Percentiles rank a stretch among this genome's conserved stretches.
These are phyloP conservation scores for Goniozus legneri DNA, from an alignment of 1,140 invertebrate genomes.

Conservation along the genomic window DNA sequence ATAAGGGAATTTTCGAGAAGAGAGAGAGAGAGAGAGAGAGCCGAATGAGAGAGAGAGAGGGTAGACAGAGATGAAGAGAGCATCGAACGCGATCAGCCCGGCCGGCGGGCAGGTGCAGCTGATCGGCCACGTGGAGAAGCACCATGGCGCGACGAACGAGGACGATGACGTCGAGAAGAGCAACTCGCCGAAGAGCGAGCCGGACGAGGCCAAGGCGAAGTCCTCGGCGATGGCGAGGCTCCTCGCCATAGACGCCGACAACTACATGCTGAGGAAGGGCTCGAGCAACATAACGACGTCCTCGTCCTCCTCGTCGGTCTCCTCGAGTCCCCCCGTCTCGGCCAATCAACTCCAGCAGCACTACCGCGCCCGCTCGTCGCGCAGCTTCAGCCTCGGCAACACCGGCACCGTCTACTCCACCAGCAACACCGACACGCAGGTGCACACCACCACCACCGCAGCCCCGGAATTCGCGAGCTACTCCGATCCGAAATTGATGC, in stretches of 20 bases:
- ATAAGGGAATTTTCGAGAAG: neutral
- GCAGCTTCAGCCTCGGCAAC: constrained; percentile 1
- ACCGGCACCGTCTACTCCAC: neutral
- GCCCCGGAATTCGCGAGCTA: too few relatives aligned
- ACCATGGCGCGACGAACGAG: too few relatives aligned
- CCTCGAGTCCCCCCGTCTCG: constrained; percentile 16
- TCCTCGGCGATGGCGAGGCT: constrained; percentile 44
- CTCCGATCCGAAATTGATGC: neutral
- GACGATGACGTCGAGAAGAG: constrained; percentile 21
- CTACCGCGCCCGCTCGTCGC: neutral
- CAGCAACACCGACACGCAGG: constrained; percentile 5
- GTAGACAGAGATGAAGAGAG: constrained; percentile 34
- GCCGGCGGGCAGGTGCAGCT: constrained; percentile 10
- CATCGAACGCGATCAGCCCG: constrained; percentile 26
- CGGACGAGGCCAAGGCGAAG: constrained; percentile 27
- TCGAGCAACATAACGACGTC: constrained; percentile 7
- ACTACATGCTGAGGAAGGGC: constrained; percentile 60
- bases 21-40: neutral
- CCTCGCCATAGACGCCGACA: constrained; percentile 59
- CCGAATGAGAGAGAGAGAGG: constrained; percentile 8
- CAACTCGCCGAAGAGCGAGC: constrained; percentile 17
- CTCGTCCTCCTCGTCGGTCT: constrained; percentile 20
- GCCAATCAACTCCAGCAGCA: neutral
- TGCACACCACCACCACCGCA: neutral
- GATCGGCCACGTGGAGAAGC: constrained; percentile 2